These are phyloP conservation scores for Gallinago jamesoni DNA, from an alignment of 2,113 vertebrate species.

Conservation along the genomic window DNA sequence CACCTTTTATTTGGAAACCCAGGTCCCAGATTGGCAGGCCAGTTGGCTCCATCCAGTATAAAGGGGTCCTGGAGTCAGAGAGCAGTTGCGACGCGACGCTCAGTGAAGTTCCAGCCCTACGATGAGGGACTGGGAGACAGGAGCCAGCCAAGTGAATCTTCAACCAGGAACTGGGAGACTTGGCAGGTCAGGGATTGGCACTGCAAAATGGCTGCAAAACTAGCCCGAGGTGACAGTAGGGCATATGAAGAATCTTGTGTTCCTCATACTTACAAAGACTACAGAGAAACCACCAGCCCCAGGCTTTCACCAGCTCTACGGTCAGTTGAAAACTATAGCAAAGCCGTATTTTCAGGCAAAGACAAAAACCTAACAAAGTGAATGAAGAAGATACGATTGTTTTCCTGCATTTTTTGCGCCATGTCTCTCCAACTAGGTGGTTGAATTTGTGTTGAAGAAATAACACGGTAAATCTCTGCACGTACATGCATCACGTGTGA, in stretches of 20 bases:
- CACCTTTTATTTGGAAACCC: neutral
- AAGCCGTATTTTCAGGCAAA: neutral
- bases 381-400: neutral
- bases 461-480: neutral
- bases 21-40: neutral
- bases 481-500: rapidly evolving
- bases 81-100: neutral
- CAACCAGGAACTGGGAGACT: neutral
- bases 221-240: neutral
- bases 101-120: neutral
- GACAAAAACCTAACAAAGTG: neutral
- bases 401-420: neutral
- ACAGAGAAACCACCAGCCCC: neutral
- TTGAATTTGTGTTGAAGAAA: neutral
- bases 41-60: neutral
- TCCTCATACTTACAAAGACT: neutral
- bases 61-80: neutral
- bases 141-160: neutral
- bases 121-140: neutral
- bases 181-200: neutral
- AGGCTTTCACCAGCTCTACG: neutral
- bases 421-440: neutral
- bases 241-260: neutral
- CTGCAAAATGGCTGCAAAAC: neutral
- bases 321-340: neutral